Evolutionary conservation across 2,888 invertebrate genomes (phyloP).

Genomic region (Trachelus stipa): DNA sequence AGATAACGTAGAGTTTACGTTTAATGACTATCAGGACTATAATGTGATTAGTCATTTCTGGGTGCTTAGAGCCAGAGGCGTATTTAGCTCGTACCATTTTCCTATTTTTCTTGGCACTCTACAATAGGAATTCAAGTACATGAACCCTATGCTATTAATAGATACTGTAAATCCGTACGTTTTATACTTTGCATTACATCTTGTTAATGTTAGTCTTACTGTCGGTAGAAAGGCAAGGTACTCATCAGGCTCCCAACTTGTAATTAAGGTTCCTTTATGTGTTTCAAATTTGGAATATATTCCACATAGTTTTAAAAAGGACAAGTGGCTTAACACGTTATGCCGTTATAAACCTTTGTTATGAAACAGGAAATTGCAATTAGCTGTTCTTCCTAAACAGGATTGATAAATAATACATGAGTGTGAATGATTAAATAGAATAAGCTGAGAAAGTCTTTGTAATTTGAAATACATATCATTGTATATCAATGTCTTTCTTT

Average conservation of each 20-base stretch:
- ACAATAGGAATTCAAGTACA: slow-evolving; percentile 38
- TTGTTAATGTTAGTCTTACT: slow-evolving; percentile 8
- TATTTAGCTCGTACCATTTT: slow-evolving; percentile 24
- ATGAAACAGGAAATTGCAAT: not conserved
- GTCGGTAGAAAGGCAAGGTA: not conserved
- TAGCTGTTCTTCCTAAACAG: not conserved
- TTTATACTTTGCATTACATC: slow-evolving; percentile 13
- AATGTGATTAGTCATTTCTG: not conserved
- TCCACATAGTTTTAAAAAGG: not conserved
- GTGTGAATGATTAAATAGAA: not conserved
- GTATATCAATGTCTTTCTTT: not conserved
- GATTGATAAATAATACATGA: not conserved
- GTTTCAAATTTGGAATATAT: not conserved
- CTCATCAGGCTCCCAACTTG: not conserved
- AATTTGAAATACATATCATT: not conserved
- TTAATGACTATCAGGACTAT: not conserved
- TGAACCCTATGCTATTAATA: slow-evolving; percentile 37
- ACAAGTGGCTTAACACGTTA: not conserved
- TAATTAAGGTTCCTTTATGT: not conserved
- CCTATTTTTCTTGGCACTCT: slow-evolving; percentile 46
- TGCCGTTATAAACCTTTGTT: not conserved
- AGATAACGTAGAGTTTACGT: not conserved
- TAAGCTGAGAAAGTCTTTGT: not conserved
- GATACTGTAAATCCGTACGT: slow-evolving; percentile 20
- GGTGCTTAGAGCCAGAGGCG: not conserved